Conservation (phyloP, 2,113 vertebrate species). For the Poecile atricapillus region DNA sequence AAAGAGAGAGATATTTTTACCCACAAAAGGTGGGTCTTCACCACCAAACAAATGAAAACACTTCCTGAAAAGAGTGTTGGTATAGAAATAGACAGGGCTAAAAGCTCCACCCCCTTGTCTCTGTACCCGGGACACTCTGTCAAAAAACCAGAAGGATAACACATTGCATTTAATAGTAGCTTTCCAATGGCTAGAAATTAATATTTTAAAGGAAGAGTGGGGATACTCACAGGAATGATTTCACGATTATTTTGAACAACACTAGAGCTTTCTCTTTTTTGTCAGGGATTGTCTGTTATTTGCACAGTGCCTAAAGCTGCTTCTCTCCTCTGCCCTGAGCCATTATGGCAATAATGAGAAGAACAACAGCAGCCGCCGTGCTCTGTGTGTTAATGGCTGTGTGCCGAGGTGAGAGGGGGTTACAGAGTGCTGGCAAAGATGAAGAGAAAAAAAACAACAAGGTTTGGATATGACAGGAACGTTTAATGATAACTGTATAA, state of each 20-base stretch:
- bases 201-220: neutral
- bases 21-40: neutral
- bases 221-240: neutral
- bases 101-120: neutral
- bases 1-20: neutral
- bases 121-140: neutral
- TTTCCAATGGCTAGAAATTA: neutral
- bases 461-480: neutral
- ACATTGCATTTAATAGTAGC: neutral
- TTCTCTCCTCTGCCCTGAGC: neutral
- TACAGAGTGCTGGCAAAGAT: neutral
- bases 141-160: neutral
- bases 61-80: neutral
- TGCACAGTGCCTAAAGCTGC: neutral
- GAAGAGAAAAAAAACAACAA: neutral
- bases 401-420: neutral
- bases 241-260: neutral
- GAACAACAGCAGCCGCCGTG: neutral
- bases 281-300: neutral
- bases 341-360: constrained; percentile 12
- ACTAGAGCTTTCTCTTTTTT: neutral
- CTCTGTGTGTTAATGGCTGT: neutral
- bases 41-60: neutral
- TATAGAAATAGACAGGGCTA: neutral
- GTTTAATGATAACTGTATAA: neutral